Evolutionary conservation across 2,888 invertebrate genomes (phyloP).

Genomic region (Cerastoderma edule): DNA sequence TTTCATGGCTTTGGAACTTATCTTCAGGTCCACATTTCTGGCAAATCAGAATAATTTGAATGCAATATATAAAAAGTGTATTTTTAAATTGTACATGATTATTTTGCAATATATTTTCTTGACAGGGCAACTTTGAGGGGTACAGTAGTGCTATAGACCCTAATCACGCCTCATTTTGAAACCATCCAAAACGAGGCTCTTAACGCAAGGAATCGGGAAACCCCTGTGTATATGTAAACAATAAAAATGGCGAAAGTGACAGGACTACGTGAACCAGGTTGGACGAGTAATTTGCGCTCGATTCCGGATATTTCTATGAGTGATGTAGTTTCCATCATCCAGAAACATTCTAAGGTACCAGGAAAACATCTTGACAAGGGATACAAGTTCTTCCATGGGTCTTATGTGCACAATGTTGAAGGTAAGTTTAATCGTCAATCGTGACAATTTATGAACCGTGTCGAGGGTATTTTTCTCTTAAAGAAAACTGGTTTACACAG

Average conservation of each 20-base stretch:
- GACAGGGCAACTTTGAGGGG: no score
- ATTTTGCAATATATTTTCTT: no score
- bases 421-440: conserved; percentile 1
- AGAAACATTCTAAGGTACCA: conserved; percentile 21
- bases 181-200: not conserved
- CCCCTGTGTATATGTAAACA: not conserved
- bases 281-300: conserved; percentile 23
- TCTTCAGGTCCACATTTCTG: no score
- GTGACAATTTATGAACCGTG: no score
- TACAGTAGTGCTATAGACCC: no score
- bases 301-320: conserved; percentile 32
- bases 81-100: no score
- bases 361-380: conserved; percentile 22
- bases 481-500: no score
- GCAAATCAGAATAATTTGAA: no score
- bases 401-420: conserved; percentile 24
- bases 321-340: conserved; percentile 23
- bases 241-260: not conserved
- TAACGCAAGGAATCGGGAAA: not conserved
- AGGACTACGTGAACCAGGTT: conserved; percentile 27
- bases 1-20: no score
- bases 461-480: no score
- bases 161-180: not conserved
- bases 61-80: no score
- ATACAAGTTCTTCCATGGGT: conserved; percentile 29